A percentile compares a stretch with the other conserved stretches of the same genome.
Conservation (phyloP, 2,113 vertebrate genomes). For the Pollimyrus isidori region DNA sequence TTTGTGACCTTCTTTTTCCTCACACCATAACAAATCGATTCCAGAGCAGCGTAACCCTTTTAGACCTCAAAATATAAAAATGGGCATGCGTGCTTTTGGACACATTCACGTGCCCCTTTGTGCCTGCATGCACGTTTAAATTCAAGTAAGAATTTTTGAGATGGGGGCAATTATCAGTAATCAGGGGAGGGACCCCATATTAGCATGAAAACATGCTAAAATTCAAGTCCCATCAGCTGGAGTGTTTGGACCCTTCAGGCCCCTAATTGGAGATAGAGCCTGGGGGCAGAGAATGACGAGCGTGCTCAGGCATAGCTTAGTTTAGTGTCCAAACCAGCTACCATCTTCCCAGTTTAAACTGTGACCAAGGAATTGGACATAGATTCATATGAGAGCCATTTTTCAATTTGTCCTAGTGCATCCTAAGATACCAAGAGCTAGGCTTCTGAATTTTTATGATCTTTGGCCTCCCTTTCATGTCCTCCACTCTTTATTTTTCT, state of each 20-base stretch:
- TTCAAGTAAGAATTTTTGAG: neutral
- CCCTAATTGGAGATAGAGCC: constrained; percentile 14
- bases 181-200: neutral
- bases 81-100: neutral
- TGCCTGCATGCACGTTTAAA: neutral
- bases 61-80: neutral
- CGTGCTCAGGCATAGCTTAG: neutral
- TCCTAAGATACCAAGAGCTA: neutral
- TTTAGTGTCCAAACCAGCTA: neutral
- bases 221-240: neutral
- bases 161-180: constrained; percentile 10
- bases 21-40: constrained; percentile 52
- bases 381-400: neutral
- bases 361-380: constrained; percentile 17
- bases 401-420: neutral
- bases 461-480: neutral
- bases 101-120: neutral
- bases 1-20: constrained; percentile 38
- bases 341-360: neutral
- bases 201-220: neutral
- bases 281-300: neutral
- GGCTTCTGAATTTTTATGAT: neutral
- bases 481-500: neutral
- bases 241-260: neutral
- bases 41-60: constrained; percentile 42